Evolutionary conservation across 1,140 invertebrate species (phyloP), one percentile per base, ranked within the genome.

Genomic region (Ostrea denselamellosa): DNA sequence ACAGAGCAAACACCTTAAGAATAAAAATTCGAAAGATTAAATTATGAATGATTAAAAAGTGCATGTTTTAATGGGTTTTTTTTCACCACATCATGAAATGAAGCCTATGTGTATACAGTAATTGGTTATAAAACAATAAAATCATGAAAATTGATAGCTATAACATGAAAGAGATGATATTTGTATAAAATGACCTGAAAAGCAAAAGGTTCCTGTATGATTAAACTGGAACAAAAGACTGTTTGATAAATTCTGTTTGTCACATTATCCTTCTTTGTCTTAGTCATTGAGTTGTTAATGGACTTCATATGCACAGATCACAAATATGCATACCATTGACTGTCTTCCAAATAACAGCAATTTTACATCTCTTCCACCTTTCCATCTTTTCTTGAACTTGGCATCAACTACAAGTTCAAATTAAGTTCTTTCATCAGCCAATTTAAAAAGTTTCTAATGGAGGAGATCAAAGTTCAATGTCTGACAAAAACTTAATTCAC

Each of bases 291-390:
- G 58, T 62, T 62, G 58, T 62, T 14, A 62, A 62, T 62, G 58
- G 58, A 62, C 68, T 77, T 77, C 68, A 77, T 77, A 77, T 77
- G 68, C 68, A 77, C 68, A 77, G 68, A 77, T 77, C 68, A 77
- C 25, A 77, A 77, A 34, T 77, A 77, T 77, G 68, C 68, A 77
- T 77, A 77, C 68, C 68, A 77, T 77, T 28, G 28, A 77, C 68
- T 28, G 68, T 77, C 68, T 28, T 77, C 68, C 22, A 77, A 34
- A 62, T 62, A 14, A 12, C 34, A 34, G 28, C 28, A 25, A 77
- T 77, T 14, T 68, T 8, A 68, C 25, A 28, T 14, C 68, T 77
- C 28, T 12, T 10, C 25, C 25, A 22, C 28, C 17, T 19, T 10
- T 77, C 28, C 25, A 14, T 34, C 28, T 34, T 25, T 77, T 77